phyloP scores from a whole-genome alignment of 2,113 vertebrate species.

The Scomber colias region DNA sequence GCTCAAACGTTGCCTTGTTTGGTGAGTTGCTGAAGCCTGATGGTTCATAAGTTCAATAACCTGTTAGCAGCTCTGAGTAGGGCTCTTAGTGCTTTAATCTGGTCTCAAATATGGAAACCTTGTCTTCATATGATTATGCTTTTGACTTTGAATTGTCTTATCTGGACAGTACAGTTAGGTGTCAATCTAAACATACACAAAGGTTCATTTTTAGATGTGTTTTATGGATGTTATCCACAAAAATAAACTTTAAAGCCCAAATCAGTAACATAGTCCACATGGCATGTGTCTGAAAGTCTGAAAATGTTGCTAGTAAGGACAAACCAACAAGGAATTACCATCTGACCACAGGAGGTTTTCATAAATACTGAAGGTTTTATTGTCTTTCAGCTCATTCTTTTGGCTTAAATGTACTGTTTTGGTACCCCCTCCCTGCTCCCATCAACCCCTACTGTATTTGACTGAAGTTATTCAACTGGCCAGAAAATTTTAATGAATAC shows the following conservation, averaged over 20 bases:
- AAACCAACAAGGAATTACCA: too few relatives aligned
- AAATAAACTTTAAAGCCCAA: neutral
- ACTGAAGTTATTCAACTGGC: too few relatives aligned
- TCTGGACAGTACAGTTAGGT: neutral
- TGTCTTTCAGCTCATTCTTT: too few relatives aligned
- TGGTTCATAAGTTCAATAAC: constrained; percentile 71
- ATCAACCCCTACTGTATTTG: too few relatives aligned
- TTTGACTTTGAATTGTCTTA: neutral
- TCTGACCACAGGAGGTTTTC: too few relatives aligned
- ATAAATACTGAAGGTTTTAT: too few relatives aligned
- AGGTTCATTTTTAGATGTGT: too few relatives aligned
- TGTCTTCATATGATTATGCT: neutral
- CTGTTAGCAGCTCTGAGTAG: constrained; percentile 5
- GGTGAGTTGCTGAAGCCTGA: constrained; percentile 29
- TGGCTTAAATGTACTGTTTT: too few relatives aligned
- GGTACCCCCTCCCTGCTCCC: too few relatives aligned
- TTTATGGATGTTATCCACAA: too few relatives aligned
- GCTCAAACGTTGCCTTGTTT: constrained; percentile 70
- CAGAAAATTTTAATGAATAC: too few relatives aligned
- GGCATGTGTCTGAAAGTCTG: neutral
- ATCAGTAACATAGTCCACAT: neutral
- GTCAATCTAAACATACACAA: neutral
- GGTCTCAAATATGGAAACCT: neutral
- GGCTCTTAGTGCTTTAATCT: neutral
- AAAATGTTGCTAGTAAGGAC: too few relatives aligned